Conservation (phyloP, 2,888 invertebrate species). For the Harpalus rufipes region DNA sequence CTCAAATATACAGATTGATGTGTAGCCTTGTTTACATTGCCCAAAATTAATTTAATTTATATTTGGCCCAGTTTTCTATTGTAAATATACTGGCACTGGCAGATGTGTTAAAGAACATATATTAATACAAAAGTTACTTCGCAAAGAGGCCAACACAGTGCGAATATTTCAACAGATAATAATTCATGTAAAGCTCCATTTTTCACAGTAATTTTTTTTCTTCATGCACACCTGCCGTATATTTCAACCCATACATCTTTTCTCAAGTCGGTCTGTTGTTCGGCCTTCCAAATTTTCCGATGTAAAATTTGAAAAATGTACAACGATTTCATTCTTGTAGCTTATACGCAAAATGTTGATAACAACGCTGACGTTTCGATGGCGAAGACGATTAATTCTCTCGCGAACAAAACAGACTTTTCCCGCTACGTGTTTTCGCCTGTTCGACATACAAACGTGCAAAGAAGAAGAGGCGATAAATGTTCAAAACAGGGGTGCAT, state of each 20-base stretch:
- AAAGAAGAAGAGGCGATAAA: slow-evolving; percentile 47
- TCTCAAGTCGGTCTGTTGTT: slow-evolving; percentile 52
- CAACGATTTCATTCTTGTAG: slow-evolving; percentile 48
- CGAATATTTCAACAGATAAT: slow-evolving; percentile 43
- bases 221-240: slow-evolving; percentile 49
- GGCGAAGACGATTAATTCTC: slow-evolving; percentile 62
- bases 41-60: too few relatives aligned
- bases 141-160: slow-evolving; percentile 8
- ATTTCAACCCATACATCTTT: slow-evolving; percentile 59
- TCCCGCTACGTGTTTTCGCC: slow-evolving; percentile 54
- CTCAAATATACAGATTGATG: too few relatives aligned
- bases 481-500: slow-evolving; percentile 12
- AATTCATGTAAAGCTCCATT: slow-evolving; percentile 50
- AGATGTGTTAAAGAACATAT: slow-evolving; percentile 2
- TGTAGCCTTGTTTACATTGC: too few relatives aligned
- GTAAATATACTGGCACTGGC: not conserved
- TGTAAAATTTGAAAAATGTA: slow-evolving; percentile 65
- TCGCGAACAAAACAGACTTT: slow-evolving; percentile 60
- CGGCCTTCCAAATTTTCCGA: slow-evolving; percentile 49
- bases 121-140: slow-evolving; percentile 24
- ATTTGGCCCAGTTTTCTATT: not conserved
- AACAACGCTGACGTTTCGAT: slow-evolving; percentile 61
- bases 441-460: slow-evolving; percentile 51
- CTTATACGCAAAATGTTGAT: slow-evolving; percentile 62
- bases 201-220: slow-evolving; percentile 53